Conservation (phyloP, 2,888 invertebrate species). For the Phytoseiulus persimilis region DNA sequence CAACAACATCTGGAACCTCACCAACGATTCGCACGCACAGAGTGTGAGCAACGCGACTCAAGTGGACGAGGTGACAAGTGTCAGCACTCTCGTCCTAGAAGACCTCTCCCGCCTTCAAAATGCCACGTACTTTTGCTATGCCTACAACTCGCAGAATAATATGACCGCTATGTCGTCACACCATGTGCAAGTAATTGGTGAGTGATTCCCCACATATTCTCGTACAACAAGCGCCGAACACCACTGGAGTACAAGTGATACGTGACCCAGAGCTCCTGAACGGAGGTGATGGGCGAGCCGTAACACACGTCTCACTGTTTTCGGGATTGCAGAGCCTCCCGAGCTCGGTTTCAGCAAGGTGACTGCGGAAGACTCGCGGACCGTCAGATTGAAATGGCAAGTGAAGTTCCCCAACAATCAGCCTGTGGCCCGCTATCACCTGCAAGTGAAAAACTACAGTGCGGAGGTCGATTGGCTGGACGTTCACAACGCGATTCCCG, state of each 20-base stretch:
- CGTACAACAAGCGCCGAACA: background rate
- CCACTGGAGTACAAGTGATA: no score
- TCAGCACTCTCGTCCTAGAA: slow-evolving; percentile 9
- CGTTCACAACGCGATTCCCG: slow-evolving; percentile 42
- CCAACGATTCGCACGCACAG: slow-evolving; percentile 18
- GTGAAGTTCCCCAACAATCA: slow-evolving; percentile 44
- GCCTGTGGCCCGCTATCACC: slow-evolving; percentile 42
- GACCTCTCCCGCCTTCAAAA: slow-evolving; percentile 27
- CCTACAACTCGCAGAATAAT: slow-evolving; percentile 32
- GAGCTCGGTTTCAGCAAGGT: slow-evolving; percentile 44
- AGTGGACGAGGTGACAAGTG: slow-evolving; percentile 26
- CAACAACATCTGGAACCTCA: slow-evolving; percentile 15
- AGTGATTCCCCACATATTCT: background rate
- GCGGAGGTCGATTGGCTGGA: slow-evolving; percentile 42
- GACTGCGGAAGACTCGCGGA: slow-evolving; percentile 42
- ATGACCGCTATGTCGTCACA: slow-evolving; percentile 38
- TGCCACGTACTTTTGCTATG: slow-evolving; percentile 37
- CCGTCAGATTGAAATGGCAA: slow-evolving; percentile 44
- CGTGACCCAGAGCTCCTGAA: no score
- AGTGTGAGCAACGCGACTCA: slow-evolving; percentile 24
- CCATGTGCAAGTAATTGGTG: slow-evolving; percentile 36
- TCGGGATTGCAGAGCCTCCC: slow-evolving; percentile 43
- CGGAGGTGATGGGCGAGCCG: no score
- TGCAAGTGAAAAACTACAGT: slow-evolving; percentile 43
- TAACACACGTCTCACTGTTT: background rate